Evolutionary conservation across 2,797 vertebrate species (phyloP), one percentile per base, ranked within the genome.

Genomic region (Spinus pinus): DNA sequence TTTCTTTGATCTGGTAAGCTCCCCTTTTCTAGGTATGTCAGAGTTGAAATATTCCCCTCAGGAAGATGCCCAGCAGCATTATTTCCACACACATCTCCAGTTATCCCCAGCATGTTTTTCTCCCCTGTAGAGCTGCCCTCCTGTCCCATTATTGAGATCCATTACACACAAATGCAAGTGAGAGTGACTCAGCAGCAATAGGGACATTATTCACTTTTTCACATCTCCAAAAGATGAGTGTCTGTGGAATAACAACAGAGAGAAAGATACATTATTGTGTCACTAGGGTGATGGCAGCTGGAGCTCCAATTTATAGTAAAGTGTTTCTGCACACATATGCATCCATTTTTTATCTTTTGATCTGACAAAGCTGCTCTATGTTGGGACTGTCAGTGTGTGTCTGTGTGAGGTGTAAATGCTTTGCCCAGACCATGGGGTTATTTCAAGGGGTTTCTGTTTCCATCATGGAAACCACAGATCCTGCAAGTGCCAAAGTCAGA

Each of bases 111-210:
- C 12, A 8, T 1, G 0, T 86, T 70, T 41, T 94, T 12, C 27
- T 83, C 11, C 53, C 41, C 62, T 4, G 2, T 22, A 53, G 49
- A 0, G 0, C 57, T 94, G 60, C 79, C 35, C 2, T 86, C 49
- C 24, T 22, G 15, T 18, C 56, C 50, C 41, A 37, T 51, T 82
- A 46, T 28, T 82, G 81, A 89, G 88, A 94, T 71, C 95, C 77
- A 77, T 70, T 77, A 51, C 88, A 35, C 5, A 51, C 5, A 9
- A 22, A 83, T 50, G 73, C 31, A 91, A 93, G 57, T 27, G 56
- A 81, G 78, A 93, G 47, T 71, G 74, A 93, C 65, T 96, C 77
- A 89, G 94, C 78, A 81, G n/a, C 44, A 84, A 37, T 2, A 56
- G 11, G 27, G 44, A 66, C n/a, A 88, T 71, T 74, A 74, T 86